Evolutionary conservation across 2,888 invertebrate species (phyloP).

Genomic region (Dicycla oo): DNA sequence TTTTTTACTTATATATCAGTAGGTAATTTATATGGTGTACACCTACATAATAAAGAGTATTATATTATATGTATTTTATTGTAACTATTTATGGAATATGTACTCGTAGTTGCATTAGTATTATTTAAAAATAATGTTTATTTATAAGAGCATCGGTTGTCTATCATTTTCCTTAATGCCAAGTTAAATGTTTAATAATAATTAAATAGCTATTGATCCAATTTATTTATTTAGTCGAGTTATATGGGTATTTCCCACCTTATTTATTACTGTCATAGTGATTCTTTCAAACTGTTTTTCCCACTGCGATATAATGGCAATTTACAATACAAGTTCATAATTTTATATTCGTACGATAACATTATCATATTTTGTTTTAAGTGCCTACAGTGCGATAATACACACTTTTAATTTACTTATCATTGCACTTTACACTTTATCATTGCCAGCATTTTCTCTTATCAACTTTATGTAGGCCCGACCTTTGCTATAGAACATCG

Average conservation of each 20-base stretch:
- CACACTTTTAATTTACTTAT: not conserved
- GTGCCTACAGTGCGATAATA: not conserved
- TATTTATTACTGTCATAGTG: not conserved
- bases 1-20: too few relatives aligned
- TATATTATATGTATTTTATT: too few relatives aligned
- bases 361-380: not conserved
- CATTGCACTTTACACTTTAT: not conserved
- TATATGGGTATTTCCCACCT: not conserved
- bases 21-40: too few relatives aligned
- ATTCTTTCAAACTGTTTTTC: not conserved
- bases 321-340: not conserved
- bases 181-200: not conserved
- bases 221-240: not conserved
- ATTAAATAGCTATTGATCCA: not conserved
- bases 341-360: not conserved
- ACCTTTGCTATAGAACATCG: not conserved
- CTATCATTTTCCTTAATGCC: constrained; percentile 3
- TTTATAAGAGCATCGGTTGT: not conserved
- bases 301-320: not conserved
- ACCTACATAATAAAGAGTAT: too few relatives aligned
- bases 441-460: not conserved
- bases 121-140: not conserved
- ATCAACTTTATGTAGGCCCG: not conserved
- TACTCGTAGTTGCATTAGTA: not conserved
- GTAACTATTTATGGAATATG: too few relatives aligned